Base-by-base conservation (phyloP, 1,140 invertebrate species). In the Pogonomyrmex barbatus region DNA sequence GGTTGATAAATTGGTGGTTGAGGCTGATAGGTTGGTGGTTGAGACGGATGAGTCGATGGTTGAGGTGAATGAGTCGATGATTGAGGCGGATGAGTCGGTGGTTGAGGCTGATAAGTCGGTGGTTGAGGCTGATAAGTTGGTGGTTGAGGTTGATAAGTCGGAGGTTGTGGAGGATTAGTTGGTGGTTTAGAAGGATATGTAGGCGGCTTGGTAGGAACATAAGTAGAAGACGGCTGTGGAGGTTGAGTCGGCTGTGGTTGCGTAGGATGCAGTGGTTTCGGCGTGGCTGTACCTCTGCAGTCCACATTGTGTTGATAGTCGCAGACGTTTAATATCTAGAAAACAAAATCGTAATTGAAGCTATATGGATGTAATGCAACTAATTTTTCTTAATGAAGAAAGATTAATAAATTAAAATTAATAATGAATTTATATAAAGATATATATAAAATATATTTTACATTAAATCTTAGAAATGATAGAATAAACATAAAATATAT, bases 291-390 rank as follows among this genome's bases (percentile, higher is more conserved):
- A 4, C 94, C 94, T 82, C 93, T 92, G 88, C 96, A 97, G 85
- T 96, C 94, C 0, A 96, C 96, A 42, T 95, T 95, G 75, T 95
- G 93, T 0, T 94, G 93, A 83, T 96, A 97, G 86, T 97, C 96
- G 85, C 96, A 97, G 2, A 97, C 95, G 36, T 96, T 95, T 0
- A 96, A 88, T 78, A 93, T 90, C 96, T 97, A 92, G 14, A 68
- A 14, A 6, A 67, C 54, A 45, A 63, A 81, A 52, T 67, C 0
- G 1, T n/a, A 63, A 54, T 6, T 42, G 10, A 12, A 14, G 39
- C 24, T 0, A 12, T 63, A 6, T 30, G 24, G 14, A 2, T 63
- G 5, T 36, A 36, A 39, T 14, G 24, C 24, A 24, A 30, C 4
- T 58, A 60, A n/a, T 76, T 58, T 14, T 14, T 39, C 2, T 54